Evolutionary conservation across 2,113 vertebrate genomes (phyloP), one percentile per base, ranked within the genome.

Genomic region (Lagopus muta): DNA sequence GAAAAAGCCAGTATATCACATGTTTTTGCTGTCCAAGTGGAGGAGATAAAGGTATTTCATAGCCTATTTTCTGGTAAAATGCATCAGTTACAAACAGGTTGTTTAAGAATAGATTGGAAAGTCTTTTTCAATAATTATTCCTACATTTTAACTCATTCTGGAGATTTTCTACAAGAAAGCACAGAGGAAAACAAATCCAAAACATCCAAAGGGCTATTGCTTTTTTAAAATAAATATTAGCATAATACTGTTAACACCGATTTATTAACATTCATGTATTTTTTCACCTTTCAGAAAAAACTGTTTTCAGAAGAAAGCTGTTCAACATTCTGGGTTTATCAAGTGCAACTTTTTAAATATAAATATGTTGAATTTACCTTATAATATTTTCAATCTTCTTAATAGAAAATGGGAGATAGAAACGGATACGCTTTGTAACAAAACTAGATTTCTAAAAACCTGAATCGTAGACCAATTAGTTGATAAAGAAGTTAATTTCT

Each of bases 401-500:
- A 50, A 24, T 24, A 24, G 48, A 50, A 50, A 50, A 50, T 24
- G 48, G 22, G 24, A 50, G 21, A 50, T 22, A 50, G 24, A 24
- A 50, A 13, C 48, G 24, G 47, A 48, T 48, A 48, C 22, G 48
- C 48, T 50, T 50, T 50, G 22, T 50, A 50, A 50, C 22, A 13
- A 6, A 22, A 13, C 48, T 50, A 50, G 48, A 50, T 50, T 50
- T 50, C 48, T 50, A 50, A 50, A 47, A 50, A 50, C 6, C 48
- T 50, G 22, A 50, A 50, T 50, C 2, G 3, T 42, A 78, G 32
- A 72, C 36, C 57, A 92, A 71, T 66, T 90, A 94, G 45, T 81
- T 89, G 34, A 77, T 78, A 91, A 91, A 42, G 5, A 91, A 89
- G 24, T 64, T 91, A 75, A 84, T 94, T 91, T 86, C 38, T 50